phyloP scores from a whole-genome alignment of 2,113 vertebrate species.

The Strigops habroptila region DNA sequence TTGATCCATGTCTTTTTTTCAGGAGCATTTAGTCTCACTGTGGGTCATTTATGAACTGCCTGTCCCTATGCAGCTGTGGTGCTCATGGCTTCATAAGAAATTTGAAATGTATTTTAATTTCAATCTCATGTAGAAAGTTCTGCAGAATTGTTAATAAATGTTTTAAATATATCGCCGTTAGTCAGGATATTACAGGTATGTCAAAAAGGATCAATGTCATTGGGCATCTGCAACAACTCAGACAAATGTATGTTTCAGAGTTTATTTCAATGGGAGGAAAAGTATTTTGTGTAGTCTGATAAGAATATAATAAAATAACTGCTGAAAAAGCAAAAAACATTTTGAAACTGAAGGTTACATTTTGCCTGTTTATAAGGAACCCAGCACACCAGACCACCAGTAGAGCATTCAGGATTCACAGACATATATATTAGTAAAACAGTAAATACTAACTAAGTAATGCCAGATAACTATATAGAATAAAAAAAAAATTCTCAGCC shows the following conservation, averaged over 20 bases:
- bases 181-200: neutral
- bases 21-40: neutral
- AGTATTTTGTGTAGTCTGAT: neutral
- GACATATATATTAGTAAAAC: neutral
- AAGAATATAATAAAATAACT: neutral
- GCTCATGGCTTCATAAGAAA: neutral
- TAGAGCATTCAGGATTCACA: neutral
- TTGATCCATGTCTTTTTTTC: neutral
- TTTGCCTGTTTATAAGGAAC: neutral
- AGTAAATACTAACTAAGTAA: neutral
- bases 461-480: neutral
- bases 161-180: neutral
- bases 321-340: neutral
- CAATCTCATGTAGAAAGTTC: neutral
- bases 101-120: neutral
- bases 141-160: neutral
- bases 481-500: neutral
- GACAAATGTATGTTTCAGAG: neutral
- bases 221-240: neutral
- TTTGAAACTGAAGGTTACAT: neutral
- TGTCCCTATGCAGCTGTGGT: neutral
- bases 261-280: neutral
- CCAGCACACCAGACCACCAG: neutral
- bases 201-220: neutral
- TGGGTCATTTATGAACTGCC: neutral